A percentile compares a stretch with the other conserved stretches of the same genome.
phyloP scores from a whole-genome alignment of 1,140 invertebrate species.

The Laupala kohalensis region DNA sequence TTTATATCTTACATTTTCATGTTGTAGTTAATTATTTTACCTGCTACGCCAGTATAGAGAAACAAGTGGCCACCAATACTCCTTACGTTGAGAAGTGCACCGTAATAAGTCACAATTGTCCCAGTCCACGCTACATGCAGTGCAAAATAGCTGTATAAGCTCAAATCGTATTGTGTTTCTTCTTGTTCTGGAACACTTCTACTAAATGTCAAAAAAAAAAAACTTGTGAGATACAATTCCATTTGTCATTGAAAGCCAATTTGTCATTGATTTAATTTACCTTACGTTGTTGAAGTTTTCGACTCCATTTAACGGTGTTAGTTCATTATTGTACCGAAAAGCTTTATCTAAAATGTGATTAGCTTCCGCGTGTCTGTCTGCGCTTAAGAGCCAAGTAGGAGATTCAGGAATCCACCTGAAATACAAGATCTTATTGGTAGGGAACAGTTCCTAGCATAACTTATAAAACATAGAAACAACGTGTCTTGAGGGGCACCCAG shows the following conservation, averaged over 20 bases:
- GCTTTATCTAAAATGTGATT: slow-evolving; percentile 22
- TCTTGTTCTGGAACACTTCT: not conserved
- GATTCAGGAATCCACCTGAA: slow-evolving; percentile 31
- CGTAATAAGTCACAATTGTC: slow-evolving; percentile 13
- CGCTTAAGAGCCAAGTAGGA: slow-evolving; percentile 31
- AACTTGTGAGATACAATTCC: no score
- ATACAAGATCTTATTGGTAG: no score
- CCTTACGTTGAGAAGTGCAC: slow-evolving; percentile 9
- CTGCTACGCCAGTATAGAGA: slow-evolving; percentile 11
- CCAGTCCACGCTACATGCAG: slow-evolving; percentile 7
- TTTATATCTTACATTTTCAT: not conserved
- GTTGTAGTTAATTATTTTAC: not conserved
- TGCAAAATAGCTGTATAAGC: not conserved
- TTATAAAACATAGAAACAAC: no score
- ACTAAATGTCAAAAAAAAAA: no score
- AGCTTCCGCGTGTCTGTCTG: slow-evolving; percentile 24
- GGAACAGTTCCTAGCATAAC: no score
- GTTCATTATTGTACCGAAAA: slow-evolving; percentile 19
- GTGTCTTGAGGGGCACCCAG: no score
- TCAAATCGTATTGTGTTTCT: not conserved
- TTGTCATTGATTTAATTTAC: no score
- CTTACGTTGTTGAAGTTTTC: not conserved
- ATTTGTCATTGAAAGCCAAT: no score
- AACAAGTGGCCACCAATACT: slow-evolving; percentile 8
- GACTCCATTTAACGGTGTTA: slow-evolving; percentile 9